phyloP scores from a whole-genome alignment of 2,113 vertebrate genomes.

The Eolophus roseicapilla region DNA sequence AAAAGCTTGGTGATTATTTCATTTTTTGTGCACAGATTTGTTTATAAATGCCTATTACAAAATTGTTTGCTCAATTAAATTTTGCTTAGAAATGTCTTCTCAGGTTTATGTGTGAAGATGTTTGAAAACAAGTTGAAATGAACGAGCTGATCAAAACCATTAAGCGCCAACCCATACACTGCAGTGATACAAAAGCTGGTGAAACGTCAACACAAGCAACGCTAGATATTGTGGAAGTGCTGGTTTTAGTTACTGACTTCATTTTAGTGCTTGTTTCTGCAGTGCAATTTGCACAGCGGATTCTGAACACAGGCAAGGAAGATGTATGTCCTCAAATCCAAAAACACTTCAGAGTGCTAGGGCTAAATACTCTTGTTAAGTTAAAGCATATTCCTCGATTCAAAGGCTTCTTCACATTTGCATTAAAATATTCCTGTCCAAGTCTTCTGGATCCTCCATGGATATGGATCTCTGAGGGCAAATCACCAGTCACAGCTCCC shows the following conservation, averaged over 20 bases:
- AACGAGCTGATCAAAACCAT: not conserved
- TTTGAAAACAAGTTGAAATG: not conserved
- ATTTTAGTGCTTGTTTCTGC: not conserved
- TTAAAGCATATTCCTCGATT: not conserved
- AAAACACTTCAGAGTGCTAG: not conserved
- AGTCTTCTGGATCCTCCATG: not conserved
- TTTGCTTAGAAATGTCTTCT: not conserved
- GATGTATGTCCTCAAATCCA: not conserved
- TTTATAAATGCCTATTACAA: not conserved
- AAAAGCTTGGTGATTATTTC: not conserved
- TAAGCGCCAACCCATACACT: not conserved
- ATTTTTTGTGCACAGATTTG: not conserved
- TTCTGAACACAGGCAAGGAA: not conserved
- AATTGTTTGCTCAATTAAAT: not conserved
- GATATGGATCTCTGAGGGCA: not conserved
- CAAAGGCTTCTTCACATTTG: not conserved
- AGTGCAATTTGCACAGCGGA: not conserved
- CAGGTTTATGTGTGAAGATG: not conserved
- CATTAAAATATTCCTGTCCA: not conserved
- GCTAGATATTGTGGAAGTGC: not conserved
- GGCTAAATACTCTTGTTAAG: not conserved
- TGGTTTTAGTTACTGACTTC: not conserved
- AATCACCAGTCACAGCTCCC: not conserved
- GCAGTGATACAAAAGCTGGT: not conserved
- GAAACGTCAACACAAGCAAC: not conserved